phyloP scores from a whole-genome alignment of 1,140 invertebrate species.

The Camponotus vicinus region DNA sequence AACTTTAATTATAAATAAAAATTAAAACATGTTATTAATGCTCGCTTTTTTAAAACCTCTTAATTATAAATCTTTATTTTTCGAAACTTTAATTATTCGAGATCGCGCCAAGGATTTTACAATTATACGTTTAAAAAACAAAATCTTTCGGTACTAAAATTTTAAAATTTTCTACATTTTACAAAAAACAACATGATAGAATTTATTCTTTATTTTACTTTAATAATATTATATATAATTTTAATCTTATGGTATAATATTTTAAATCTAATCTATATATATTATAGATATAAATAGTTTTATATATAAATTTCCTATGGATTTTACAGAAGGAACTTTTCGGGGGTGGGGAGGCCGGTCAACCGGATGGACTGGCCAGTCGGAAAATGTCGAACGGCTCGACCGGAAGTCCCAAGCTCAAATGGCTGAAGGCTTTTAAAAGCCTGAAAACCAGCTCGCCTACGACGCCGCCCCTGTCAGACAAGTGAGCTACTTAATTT shows the following conservation, averaged over 20 bases:
- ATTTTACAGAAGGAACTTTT: slow-evolving; percentile 95
- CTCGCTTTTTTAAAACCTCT: neutral
- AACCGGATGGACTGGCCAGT: slow-evolving; percentile 88
- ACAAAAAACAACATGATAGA: neutral
- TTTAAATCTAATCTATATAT: too few relatives aligned
- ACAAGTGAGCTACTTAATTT: slow-evolving; percentile 86
- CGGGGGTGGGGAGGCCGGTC: slow-evolving; percentile 89
- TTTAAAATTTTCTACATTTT: neutral
- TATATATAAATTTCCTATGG: neutral
- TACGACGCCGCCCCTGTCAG: slow-evolving; percentile 85
- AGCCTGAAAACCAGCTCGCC: slow-evolving; percentile 94
- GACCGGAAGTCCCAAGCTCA: slow-evolving; percentile 97
- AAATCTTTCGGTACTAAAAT: neutral
- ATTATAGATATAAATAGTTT: neutral
- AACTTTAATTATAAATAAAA: slow-evolving; percentile 11
- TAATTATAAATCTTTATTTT: neutral
- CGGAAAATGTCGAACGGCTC: slow-evolving; percentile 95
- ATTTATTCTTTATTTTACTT: neutral
- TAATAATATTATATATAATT: slow-evolving; percentile 7
- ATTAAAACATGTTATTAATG: neutral
- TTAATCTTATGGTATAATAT: neutral
- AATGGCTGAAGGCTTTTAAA: slow-evolving; percentile 99
- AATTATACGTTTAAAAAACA: slow-evolving; percentile 1
- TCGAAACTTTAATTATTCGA: slow-evolving; percentile 4
- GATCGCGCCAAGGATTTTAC: neutral